Percentiles rank a stretch among this genome's conserved stretches.
Evolutionary conservation across 2,888 invertebrate genomes (phyloP).

Genomic region (Lithophane semibrunnea): DNA sequence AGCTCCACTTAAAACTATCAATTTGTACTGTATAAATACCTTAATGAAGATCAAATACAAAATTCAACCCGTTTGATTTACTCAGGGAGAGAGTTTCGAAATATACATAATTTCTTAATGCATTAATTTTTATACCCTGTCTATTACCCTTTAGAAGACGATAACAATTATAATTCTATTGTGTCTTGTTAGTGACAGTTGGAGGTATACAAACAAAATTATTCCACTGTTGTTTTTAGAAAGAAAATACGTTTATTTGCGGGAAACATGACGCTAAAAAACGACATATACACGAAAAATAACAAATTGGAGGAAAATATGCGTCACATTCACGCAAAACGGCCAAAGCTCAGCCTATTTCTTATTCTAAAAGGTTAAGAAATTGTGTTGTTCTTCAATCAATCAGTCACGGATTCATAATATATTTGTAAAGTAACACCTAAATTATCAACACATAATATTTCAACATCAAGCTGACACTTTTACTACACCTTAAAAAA

Average conservation of each 20-base stretch:
- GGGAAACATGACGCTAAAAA: too few species aligned
- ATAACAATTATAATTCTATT: too few species aligned
- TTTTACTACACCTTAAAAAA: conserved; percentile 4
- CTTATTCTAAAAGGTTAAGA: background rate
- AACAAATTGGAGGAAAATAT: too few species aligned
- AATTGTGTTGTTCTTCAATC: background rate
- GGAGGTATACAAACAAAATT: too few species aligned
- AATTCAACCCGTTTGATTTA: too few species aligned
- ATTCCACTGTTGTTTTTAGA: too few species aligned
- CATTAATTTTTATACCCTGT: background rate
- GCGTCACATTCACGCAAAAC: too few species aligned
- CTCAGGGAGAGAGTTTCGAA: background rate
- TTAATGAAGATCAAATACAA: background rate
- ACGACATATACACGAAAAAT: too few species aligned
- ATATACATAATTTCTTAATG: background rate
- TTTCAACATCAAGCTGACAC: background rate
- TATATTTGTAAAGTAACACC: background rate
- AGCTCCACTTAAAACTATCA: background rate
- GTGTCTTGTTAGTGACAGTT: too few species aligned
- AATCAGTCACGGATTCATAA: background rate
- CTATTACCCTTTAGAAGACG: too few species aligned
- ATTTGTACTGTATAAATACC: background rate
- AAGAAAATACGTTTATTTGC: too few species aligned
- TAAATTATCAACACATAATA: background rate
- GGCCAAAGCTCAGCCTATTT: too few species aligned